Base-by-base conservation (phyloP, 1,140 invertebrate genomes). In the Plodia interpunctella region DNA sequence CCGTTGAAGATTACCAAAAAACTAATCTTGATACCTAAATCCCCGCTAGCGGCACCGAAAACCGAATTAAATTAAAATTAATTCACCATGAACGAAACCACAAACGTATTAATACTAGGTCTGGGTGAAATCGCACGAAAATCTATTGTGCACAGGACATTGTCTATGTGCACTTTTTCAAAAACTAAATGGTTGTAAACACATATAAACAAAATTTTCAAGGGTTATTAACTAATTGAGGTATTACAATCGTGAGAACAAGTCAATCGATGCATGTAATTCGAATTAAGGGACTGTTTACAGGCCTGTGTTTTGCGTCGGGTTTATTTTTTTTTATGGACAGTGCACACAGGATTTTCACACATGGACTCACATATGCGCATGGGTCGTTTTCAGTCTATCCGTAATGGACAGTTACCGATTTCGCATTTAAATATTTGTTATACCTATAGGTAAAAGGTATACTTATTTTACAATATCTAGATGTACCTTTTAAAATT, bases 201-300 rank as follows among this genome's bases (percentile, higher is more conserved):
- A 77, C 65, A 77, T 70, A 76, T 71, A 86, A 80, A 87, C 72
- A 85, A 69, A 79, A 5, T 72, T 73, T 66, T 44, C 38, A 82
- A 77, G 80, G 78, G 76, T 78, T 83, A 78, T 84, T 81, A 81
- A 82, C 71, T 85, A 86, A 88, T 86, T 86, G 81, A 73, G 76
- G 75, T 66, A 80, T 83, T 83, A 80, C 76, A 86, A 80, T 81
- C 72, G 69, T 69, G 80, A 73, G 84, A 84, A 82, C 77, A 74
- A 84, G 72, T 81, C 82, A 87, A 76, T 80, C 78, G 68, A 50
- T 53, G 79, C 78, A 82, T 86, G 70, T 82, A 73, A 88, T 85
- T 80, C 86, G 80, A 83, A 87, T 88, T 87, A 88, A 76, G 74
- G 74, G 73, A 75, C 76, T 76, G 78, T 85, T 87, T 87, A 83